Evolutionary conservation across 1,140 invertebrate species (phyloP).

Genomic region (Acromyrmex heyeri): DNA sequence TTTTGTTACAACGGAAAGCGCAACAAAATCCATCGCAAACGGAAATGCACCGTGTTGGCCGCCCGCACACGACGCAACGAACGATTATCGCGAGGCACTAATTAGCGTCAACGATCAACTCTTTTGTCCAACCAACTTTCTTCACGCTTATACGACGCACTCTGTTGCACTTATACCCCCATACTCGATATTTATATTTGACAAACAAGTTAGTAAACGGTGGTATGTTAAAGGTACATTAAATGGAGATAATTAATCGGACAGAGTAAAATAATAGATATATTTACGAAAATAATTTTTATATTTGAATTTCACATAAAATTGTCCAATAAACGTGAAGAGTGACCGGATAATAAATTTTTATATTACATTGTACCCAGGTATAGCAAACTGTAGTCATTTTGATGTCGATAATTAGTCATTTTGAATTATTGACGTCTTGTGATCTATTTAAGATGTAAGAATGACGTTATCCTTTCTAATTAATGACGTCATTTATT

Average conservation of each 20-base stretch:
- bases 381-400: too few species aligned
- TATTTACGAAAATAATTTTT: too few species aligned
- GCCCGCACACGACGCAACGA: slow-evolving; percentile 23
- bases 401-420: too few species aligned
- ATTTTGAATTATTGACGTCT: too few species aligned
- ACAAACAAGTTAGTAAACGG: not conserved
- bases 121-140: not conserved
- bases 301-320: not conserved
- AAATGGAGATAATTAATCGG: not conserved
- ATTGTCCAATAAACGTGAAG: not conserved
- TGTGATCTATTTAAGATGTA: too few species aligned
- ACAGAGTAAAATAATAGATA: not conserved
- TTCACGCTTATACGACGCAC: not conserved
- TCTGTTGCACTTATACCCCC: not conserved
- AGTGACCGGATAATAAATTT: not conserved
- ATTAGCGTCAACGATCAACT: slow-evolving; percentile 30
- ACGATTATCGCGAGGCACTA: not conserved
- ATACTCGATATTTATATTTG: too few species aligned
- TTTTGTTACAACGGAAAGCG: slow-evolving; percentile 12
- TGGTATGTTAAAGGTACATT: not conserved
- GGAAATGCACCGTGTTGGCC: not conserved
- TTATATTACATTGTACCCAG: not conserved
- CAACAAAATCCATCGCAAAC: slow-evolving; percentile 8
- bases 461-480: too few species aligned
- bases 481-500: too few species aligned